Evolutionary conservation across 2,113 vertebrate genomes (phyloP).

Genomic region (Paralichthys olivaceus): DNA sequence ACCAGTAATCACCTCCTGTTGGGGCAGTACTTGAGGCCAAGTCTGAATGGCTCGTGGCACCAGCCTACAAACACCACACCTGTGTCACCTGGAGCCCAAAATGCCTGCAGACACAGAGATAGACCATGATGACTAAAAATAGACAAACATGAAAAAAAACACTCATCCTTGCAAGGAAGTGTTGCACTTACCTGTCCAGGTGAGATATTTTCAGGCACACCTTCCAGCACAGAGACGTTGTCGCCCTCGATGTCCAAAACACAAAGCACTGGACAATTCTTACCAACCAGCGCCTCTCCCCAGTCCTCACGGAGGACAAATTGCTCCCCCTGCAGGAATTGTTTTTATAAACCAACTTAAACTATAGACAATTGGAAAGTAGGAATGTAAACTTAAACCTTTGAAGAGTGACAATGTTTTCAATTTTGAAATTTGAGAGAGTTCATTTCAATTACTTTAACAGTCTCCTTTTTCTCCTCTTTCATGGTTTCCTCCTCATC

Average conservation of each 20-base stretch:
- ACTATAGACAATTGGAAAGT: not conserved
- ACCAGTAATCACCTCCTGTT: conserved; percentile 87
- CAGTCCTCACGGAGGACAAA: conserved; percentile 92
- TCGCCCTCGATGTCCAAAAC: conserved; percentile 88
- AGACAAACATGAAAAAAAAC: not conserved
- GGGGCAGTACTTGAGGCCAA: conserved; percentile 88
- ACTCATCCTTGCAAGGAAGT: conserved; percentile 16
- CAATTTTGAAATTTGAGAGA: not conserved
- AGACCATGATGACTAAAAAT: not conserved
- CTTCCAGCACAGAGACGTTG: conserved; percentile 90
- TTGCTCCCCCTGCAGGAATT: conserved; percentile 84
- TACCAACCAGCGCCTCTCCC: conserved; percentile 88
- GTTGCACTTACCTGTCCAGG: conserved; percentile 88
- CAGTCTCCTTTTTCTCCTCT: conserved; percentile 76
- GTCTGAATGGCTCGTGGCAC: conserved; percentile 91
- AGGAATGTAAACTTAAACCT: not conserved
- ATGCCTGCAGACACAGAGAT: conserved; percentile 83
- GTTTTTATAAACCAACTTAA: not conserved
- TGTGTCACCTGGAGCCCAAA: conserved; percentile 91
- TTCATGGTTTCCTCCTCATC: conserved; percentile 79
- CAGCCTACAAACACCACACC: conserved; percentile 95
- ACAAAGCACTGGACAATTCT: conserved; percentile 89
- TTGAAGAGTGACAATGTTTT: not conserved
- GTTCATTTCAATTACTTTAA: conserved; percentile 65
- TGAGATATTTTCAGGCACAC: conserved; percentile 89